phyloP scores from a whole-genome alignment of 1,140 invertebrate genomes.

The Cydia fagiglandana region DNA sequence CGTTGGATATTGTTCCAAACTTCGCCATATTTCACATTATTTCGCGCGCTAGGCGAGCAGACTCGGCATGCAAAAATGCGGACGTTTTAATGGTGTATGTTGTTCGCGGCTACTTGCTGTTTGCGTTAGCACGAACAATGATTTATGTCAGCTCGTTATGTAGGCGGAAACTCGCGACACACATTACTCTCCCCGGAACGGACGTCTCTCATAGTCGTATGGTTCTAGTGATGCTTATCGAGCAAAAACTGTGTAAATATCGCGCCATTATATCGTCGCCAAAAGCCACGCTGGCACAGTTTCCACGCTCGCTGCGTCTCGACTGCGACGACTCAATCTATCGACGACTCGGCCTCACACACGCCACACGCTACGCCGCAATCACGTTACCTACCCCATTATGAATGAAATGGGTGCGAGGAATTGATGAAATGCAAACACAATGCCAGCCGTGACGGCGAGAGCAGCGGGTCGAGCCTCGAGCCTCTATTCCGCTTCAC shows the following conservation, averaged over 20 bases:
- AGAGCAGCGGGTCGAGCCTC: not conserved
- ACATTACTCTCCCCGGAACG: not conserved
- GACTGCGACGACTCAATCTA: constrained; percentile 1
- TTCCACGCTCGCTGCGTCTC: not conserved
- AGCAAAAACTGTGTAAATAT: not conserved
- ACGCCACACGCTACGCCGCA: not conserved
- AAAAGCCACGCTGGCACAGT: not conserved
- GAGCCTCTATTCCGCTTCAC: not conserved
- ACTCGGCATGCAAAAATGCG: constrained; percentile 21
- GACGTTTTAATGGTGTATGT: constrained; percentile 14
- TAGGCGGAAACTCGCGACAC: not conserved
- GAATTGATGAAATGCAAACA: constrained; percentile 30
- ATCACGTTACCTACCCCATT: not conserved
- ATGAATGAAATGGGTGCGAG: not conserved
- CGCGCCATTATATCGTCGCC: not conserved
- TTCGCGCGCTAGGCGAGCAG: constrained; percentile 16
- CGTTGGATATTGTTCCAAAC: constrained; percentile 27
- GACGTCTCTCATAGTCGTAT: not conserved
- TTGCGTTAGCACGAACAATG: not conserved
- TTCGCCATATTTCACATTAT: constrained; percentile 28
- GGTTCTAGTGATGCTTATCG: not conserved
- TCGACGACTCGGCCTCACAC: not conserved
- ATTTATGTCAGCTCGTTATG: not conserved
- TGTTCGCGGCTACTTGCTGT: not conserved
- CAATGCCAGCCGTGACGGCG: not conserved